Evolutionary conservation across 2,113 vertebrate genomes (phyloP).

Genomic region (Equus quagga): DNA sequence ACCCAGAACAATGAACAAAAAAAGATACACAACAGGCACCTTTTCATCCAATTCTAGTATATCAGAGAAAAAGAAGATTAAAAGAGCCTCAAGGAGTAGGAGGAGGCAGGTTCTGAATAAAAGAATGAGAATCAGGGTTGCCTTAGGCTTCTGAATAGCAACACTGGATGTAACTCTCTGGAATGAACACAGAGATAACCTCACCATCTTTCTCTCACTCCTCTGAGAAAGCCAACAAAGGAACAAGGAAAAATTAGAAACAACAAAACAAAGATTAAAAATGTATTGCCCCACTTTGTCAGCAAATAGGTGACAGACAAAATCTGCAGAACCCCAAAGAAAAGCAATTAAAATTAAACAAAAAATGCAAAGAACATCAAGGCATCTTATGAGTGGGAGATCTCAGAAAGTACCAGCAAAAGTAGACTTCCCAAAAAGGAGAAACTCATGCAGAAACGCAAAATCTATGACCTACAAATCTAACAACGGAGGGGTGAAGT

Average conservation of each 20-base stretch:
- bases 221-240: not conserved
- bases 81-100: not conserved
- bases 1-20: not conserved
- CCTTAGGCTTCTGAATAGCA: not conserved
- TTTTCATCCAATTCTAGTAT: constrained; percentile 7
- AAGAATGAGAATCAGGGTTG: not conserved
- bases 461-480: not conserved
- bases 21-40: constrained; percentile 7
- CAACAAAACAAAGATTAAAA: not conserved
- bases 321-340: not conserved
- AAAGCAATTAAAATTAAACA: constrained; percentile 21
- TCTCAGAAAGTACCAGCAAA: not conserved
- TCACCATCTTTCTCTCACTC: not conserved
- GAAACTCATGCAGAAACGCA: not conserved
- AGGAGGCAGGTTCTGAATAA: not conserved
- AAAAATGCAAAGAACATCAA: not conserved
- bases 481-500: not conserved
- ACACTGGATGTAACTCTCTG: not conserved
- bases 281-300: not conserved
- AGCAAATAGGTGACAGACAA: not conserved
- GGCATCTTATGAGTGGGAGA: not conserved
- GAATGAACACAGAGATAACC: not conserved
- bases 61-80: not conserved
- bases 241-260: not conserved
- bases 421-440: not conserved